Percentiles rank a stretch among this genome's conserved stretches.
Conservation (phyloP, 2,113 vertebrate species). For the Semicossyphus pulcher region DNA sequence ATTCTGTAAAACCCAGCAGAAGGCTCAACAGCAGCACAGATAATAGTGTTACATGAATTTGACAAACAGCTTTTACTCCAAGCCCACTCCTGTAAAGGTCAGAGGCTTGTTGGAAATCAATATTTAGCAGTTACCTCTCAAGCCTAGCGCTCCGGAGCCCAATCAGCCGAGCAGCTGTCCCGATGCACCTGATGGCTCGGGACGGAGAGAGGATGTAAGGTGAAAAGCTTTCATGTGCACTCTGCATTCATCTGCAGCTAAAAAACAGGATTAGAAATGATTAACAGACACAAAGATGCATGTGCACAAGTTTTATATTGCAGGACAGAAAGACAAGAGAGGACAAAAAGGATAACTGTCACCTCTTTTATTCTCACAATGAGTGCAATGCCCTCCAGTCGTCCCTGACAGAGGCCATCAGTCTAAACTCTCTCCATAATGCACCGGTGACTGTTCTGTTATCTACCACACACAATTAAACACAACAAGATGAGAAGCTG, state of each 20-base stretch:
- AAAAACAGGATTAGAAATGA: neutral
- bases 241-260: constrained; percentile 74
- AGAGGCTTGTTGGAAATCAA: constrained; percentile 48
- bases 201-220: constrained; percentile 21
- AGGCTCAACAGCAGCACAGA: constrained; percentile 22
- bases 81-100: constrained; percentile 37
- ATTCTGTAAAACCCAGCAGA: constrained; percentile 1
- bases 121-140: constrained; percentile 84
- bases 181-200: constrained; percentile 71
- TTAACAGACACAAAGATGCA: neutral
- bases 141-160: constrained; percentile 85
- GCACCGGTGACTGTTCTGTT: constrained; percentile 41
- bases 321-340: constrained; percentile 22
- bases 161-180: constrained; percentile 76
- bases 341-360: constrained; percentile 51
- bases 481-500: neutral
- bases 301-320: neutral
- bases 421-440: constrained; percentile 3
- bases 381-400: constrained; percentile 48
- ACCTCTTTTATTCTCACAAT: constrained; percentile 67
- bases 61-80: constrained; percentile 41
- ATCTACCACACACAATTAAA: constrained; percentile 41
- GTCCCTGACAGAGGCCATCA: constrained; percentile 56
- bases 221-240: constrained; percentile 19
- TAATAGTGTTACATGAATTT: constrained; percentile 22